Conservation (phyloP, 2,888 invertebrate genomes). For the Brachyptera risi region DNA sequence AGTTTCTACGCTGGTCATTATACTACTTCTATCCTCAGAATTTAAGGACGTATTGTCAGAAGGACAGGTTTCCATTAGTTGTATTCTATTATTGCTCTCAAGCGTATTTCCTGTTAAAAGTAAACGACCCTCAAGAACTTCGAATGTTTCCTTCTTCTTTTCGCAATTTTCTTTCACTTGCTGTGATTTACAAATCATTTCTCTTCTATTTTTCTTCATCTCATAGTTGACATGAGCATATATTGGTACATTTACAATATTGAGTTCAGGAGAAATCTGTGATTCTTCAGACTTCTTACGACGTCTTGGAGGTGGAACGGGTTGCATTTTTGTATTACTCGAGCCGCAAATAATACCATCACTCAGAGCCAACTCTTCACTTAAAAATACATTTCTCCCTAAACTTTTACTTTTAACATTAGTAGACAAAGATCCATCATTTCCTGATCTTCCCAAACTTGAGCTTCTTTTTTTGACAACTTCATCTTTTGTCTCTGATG, state of each 20-base stretch:
- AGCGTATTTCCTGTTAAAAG: not conserved
- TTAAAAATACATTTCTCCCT: constrained; percentile 13
- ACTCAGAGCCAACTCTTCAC: constrained; percentile 1
- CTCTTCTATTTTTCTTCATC: constrained; percentile 31
- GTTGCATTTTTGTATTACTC: constrained; percentile 1
- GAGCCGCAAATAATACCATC: too few species aligned
- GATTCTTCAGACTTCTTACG: constrained; percentile 25
- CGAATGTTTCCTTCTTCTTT: not conserved
- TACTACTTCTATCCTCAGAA: too few species aligned
- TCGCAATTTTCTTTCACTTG: not conserved
- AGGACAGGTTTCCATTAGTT: too few species aligned
- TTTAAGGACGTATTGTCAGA: too few species aligned
- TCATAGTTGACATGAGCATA: constrained; percentile 33
- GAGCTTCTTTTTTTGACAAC: not conserved
- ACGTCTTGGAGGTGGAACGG: constrained; percentile 27
- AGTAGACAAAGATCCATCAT: not conserved
- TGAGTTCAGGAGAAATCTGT: not conserved
- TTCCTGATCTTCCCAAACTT: constrained; percentile 7
- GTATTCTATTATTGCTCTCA: not conserved
- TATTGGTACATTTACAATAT: constrained; percentile 24
- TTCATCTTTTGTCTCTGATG: not conserved
- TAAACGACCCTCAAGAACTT: not conserved
- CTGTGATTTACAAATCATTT: not conserved
- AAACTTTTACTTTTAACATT: constrained; percentile 24
- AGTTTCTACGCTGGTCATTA: too few species aligned